Percentiles rank a stretch among this genome's conserved stretches.
Evolutionary conservation across 2,888 invertebrate species (phyloP).

Genomic region (Morpho helenor): DNA sequence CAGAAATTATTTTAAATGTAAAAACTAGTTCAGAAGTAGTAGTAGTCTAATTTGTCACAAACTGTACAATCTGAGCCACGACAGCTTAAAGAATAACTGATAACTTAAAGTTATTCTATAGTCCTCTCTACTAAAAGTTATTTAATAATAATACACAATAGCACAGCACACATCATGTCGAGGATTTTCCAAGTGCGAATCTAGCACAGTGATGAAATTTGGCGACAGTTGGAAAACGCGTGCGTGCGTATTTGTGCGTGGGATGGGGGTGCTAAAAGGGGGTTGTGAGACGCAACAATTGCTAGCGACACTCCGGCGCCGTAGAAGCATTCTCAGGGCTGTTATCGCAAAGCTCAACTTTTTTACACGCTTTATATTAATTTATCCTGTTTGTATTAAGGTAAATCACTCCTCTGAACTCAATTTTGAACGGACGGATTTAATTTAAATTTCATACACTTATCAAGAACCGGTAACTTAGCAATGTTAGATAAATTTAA

Average conservation of each 20-base stretch:
- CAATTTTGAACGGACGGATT: too few species aligned
- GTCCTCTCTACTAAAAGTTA: not conserved
- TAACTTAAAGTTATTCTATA: conserved; percentile 2
- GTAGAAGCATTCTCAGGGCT: conserved; percentile 24
- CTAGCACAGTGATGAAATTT: conserved; percentile 15
- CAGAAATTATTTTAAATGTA: too few species aligned
- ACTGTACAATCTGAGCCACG: not conserved
- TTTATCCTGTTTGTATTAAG: not conserved
- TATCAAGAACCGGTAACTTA: too few species aligned
- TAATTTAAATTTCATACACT: too few species aligned
- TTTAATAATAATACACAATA: not conserved
- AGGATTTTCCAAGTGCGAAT: conserved; percentile 10
- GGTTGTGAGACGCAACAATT: conserved; percentile 51
- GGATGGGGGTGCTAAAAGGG: conserved; percentile 8
- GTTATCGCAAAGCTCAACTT: not conserved
- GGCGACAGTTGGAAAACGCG: conserved; percentile 23
- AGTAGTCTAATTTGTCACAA: too few species aligned
- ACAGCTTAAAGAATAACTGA: conserved; percentile 4
- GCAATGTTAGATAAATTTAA: too few species aligned
- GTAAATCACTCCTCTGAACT: too few species aligned
- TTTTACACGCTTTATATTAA: not conserved
- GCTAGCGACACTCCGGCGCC: conserved; percentile 58
- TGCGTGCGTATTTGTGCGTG: conserved; percentile 7
- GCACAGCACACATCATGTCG: conserved; percentile 2
- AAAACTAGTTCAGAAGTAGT: too few species aligned